A percentile compares a stretch with the other conserved stretches of the same genome.
These are phyloP conservation scores for Yponomeuta malinellus DNA, from an alignment of 2,888 invertebrate species.

Conservation along the genomic window DNA sequence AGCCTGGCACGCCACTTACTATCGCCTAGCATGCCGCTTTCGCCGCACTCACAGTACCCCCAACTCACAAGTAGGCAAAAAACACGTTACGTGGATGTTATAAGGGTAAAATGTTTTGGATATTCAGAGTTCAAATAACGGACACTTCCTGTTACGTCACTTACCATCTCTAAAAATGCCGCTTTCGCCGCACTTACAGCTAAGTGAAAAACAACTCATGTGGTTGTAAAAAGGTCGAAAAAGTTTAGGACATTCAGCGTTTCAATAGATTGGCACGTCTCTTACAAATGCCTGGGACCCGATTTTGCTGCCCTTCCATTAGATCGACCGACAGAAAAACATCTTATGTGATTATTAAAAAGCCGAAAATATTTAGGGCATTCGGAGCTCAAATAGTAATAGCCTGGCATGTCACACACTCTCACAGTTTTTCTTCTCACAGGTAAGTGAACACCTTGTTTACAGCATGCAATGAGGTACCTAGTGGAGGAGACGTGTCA, in stretches of 20 bases:
- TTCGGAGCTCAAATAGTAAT: no score
- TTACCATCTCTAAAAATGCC: constrained; percentile 52
- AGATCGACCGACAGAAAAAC: constrained; percentile 46
- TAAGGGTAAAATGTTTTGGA: not conserved
- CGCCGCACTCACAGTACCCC: constrained; percentile 49
- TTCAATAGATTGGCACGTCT: constrained; percentile 39
- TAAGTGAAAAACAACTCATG: constrained; percentile 26
- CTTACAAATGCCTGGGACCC: constrained; percentile 46
- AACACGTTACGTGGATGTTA: not conserved
- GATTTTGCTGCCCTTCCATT: constrained; percentile 45
- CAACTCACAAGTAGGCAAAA: constrained; percentile 51
- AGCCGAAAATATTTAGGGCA: no score
- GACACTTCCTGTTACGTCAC: constrained; percentile 48
- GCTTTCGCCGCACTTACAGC: constrained; percentile 45
- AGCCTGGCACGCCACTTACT: constrained; percentile 46
- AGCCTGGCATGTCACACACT: constrained; percentile 42
- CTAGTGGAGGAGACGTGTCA: no score
- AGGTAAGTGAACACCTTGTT: constrained; percentile 37
- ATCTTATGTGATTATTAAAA: not conserved
- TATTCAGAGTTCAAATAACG: constrained; percentile 27
- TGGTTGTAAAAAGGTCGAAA: not conserved
- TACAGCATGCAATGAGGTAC: no score
- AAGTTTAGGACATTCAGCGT: constrained; percentile 27
- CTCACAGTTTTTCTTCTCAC: constrained; percentile 50
- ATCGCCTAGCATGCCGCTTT: constrained; percentile 50